phyloP scores from a whole-genome alignment of 2,113 vertebrate genomes.

The Eudyptes chrysolophus region DNA sequence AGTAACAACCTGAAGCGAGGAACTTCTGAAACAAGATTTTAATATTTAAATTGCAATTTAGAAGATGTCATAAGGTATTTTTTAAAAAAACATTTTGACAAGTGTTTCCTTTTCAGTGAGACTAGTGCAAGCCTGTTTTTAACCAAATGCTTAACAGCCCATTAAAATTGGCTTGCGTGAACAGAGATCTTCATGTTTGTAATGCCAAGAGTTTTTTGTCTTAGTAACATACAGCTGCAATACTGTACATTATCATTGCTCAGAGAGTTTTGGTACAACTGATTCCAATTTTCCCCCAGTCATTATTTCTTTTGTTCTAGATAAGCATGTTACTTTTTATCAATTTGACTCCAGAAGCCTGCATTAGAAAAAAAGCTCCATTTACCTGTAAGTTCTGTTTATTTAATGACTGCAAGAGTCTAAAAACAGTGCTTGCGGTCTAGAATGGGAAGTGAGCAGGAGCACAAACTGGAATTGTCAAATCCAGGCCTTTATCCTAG shows the following conservation, averaged over 20 bases:
- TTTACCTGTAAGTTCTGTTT: conserved; percentile 22
- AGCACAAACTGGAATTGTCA: background rate
- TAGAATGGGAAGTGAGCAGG: background rate
- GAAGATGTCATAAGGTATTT: conserved; percentile 51
- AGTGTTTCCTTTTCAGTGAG: conserved; percentile 55
- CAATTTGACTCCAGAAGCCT: background rate
- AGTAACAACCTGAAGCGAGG: conserved; percentile 91
- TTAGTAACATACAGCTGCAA: conserved; percentile 20
- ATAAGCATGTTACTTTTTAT: conserved; percentile 51
- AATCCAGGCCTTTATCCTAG: conserved; percentile 12
- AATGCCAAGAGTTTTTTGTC: conserved; percentile 33
- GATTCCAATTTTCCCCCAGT: background rate
- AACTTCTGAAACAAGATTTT: conserved; percentile 96
- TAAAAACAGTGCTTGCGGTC: background rate
- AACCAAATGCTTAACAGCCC: conserved; percentile 43
- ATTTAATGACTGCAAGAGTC: background rate
- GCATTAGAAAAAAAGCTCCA: background rate
- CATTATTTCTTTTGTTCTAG: conserved; percentile 14
- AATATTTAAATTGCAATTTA: conserved; percentile 58
- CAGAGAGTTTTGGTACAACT: background rate
- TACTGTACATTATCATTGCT: conserved; percentile 8
- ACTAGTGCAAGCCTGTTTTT: conserved; percentile 52
- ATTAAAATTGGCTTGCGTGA: conserved; percentile 30
- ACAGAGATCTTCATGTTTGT: conserved; percentile 44
- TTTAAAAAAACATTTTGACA: conserved; percentile 59